These are phyloP conservation scores for Temnothorax longispinosus DNA, from an alignment of 1,140 invertebrate species.

Conservation along the genomic window DNA sequence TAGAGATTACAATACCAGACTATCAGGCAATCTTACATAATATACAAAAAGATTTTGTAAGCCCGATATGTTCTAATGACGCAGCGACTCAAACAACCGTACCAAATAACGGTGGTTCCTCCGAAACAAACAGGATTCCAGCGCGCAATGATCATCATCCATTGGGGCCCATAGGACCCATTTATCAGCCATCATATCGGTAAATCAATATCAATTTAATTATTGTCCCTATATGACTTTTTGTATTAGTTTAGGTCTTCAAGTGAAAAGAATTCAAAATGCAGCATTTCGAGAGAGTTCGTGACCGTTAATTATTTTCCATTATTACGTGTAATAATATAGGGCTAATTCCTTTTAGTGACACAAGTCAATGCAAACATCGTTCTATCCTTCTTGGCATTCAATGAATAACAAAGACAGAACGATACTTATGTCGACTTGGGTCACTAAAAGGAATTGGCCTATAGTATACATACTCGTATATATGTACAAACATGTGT, in stretches of 20 bases:
- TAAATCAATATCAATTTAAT: not conserved
- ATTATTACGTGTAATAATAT: not conserved
- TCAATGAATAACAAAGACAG: no score
- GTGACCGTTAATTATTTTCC: not conserved
- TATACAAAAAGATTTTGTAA: slow-evolving; percentile 85
- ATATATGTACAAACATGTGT: not conserved
- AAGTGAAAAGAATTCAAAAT: not conserved
- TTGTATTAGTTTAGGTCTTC: not conserved
- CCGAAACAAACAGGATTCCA: not conserved
- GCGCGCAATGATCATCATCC: not conserved
- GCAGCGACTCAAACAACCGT: slow-evolving; percentile 77
- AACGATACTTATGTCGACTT: no score
- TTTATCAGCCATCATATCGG: not conserved
- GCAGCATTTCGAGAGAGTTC: not conserved
- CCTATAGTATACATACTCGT: not conserved
- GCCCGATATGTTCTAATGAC: slow-evolving; percentile 77
- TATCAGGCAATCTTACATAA: slow-evolving; percentile 81
- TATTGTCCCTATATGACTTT: not conserved
- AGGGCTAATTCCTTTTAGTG: no score
- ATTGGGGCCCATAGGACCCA: not conserved
- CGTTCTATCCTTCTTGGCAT: no score
- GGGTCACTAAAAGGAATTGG: no score
- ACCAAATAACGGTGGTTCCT: not conserved
- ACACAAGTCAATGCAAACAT: no score
- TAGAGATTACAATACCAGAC: slow-evolving; percentile 83